Percentiles rank a stretch among this genome's conserved stretches.
Evolutionary conservation across 1,140 invertebrate genomes (phyloP).

Genomic region (Drosophila subobscura): DNA sequence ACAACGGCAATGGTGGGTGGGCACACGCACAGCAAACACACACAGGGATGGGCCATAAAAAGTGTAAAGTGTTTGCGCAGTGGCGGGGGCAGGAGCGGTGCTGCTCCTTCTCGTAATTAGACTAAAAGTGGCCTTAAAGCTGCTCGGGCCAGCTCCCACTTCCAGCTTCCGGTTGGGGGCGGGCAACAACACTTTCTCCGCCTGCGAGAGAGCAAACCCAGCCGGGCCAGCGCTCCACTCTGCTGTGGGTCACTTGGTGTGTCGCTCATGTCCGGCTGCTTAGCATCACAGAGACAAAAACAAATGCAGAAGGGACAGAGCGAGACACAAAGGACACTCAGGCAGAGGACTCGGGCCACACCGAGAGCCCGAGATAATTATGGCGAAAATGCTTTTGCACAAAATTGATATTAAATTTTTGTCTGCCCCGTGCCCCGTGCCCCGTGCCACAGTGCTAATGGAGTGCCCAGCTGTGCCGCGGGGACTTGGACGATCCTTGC

Average conservation of each 20-base stretch:
- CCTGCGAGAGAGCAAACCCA: neutral
- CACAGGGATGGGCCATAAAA: no score
- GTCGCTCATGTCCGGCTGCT: constrained; percentile 25
- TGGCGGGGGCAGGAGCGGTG: no score
- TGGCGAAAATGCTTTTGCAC: constrained; percentile 42
- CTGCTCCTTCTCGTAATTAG: constrained; percentile 15
- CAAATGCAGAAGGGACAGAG: constrained; percentile 1
- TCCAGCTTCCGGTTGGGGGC: no score
- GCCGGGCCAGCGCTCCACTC: neutral
- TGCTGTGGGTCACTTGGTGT: constrained; percentile 5
- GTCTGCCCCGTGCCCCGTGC: constrained; percentile 18
- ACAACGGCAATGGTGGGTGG: no score
- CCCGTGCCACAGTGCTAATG: constrained; percentile 26
- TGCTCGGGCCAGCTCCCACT: neutral
- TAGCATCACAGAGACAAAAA: constrained; percentile 34
- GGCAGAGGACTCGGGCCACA: neutral
- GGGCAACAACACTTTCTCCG: neutral
- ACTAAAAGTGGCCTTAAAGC: constrained; percentile 38
- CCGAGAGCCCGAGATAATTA: constrained; percentile 41
- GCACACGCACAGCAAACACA: no score
- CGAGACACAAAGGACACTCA: neutral
- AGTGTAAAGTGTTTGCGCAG: no score
- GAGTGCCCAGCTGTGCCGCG: constrained; percentile 22
- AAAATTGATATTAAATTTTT: constrained; percentile 60
- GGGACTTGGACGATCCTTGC: no score